phyloP scores from a whole-genome alignment of 2,797 vertebrate species.

The Thaleichthys pacificus region DNA sequence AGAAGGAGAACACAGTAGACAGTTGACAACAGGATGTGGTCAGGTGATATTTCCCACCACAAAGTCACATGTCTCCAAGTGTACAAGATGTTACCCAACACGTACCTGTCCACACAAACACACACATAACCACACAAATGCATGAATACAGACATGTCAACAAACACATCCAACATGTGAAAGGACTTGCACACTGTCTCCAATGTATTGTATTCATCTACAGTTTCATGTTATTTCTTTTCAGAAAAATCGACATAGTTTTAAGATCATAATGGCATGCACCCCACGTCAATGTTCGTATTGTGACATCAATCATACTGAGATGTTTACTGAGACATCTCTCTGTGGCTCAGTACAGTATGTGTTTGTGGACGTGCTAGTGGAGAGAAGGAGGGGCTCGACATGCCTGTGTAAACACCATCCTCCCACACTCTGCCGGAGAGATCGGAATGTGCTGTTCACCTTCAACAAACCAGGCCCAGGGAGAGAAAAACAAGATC shows the following conservation, averaged over 20 bases:
- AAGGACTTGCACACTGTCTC: background rate
- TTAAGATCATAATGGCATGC: background rate
- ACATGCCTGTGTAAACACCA: background rate
- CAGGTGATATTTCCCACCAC: background rate
- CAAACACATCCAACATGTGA: background rate
- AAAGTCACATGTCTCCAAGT: background rate
- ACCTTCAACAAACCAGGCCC: background rate
- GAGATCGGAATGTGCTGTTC: constrained; percentile 6
- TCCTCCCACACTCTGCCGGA: background rate
- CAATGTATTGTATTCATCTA: no score
- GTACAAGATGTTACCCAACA: background rate
- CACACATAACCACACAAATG: background rate
- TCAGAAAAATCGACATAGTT: background rate
- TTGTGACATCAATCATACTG: no score
- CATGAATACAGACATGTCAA: background rate
- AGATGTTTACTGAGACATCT: background rate
- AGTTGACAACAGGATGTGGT: background rate
- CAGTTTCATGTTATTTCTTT: background rate
- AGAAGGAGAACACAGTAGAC: no score
- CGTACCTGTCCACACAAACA: no score
- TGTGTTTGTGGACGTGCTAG: background rate
- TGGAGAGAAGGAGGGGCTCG: no score
- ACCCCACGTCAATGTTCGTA: no score
- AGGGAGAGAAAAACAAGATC: background rate
- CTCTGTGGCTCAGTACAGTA: background rate